Evolutionary conservation across 2,888 invertebrate species (phyloP).

Genomic region (Hypomecis punctinalis): DNA sequence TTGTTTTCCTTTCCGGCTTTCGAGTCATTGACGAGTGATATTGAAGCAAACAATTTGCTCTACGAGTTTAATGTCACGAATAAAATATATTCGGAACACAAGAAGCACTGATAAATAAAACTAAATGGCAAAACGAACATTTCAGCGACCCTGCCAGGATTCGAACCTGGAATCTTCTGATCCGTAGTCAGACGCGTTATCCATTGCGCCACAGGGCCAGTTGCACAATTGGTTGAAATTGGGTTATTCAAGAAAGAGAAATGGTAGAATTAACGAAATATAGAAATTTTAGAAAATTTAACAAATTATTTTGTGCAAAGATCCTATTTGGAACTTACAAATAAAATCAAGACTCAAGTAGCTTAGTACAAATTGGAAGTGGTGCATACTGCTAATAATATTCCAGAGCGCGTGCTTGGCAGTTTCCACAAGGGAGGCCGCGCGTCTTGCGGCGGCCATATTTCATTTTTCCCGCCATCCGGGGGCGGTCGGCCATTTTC

Average conservation of each 20-base stretch:
- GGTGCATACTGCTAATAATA: slow-evolving; percentile 6
- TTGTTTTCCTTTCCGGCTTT: too few relatives aligned
- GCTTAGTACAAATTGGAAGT: background rate
- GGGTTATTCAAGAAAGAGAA: slow-evolving; percentile 24
- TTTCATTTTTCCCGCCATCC: slow-evolving; percentile 71
- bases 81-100: slow-evolving; percentile 10
- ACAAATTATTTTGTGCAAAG: too few relatives aligned
- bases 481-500: slow-evolving; percentile 66
- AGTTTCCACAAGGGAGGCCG: slow-evolving; percentile 33
- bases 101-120: slow-evolving; percentile 37
- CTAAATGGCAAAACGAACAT: slow-evolving; percentile 35
- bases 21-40: too few relatives aligned
- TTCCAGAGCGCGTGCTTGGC: slow-evolving; percentile 30
- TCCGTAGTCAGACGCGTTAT: slow-evolving; percentile 90
- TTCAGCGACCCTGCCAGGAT: slow-evolving; percentile 85
- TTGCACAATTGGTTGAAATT: slow-evolving; percentile 21
- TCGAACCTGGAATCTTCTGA: slow-evolving; percentile 89
- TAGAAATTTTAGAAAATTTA: too few relatives aligned
- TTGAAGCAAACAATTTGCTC: too few relatives aligned
- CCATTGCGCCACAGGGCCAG: slow-evolving; percentile 87
- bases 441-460: slow-evolving; percentile 63
- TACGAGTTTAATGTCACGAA: background rate
- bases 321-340: background rate
- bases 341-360: background rate
- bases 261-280: background rate